Evolutionary conservation across 2,113 vertebrate species (phyloP).

Genomic region (Butastur rufipennis): DNA sequence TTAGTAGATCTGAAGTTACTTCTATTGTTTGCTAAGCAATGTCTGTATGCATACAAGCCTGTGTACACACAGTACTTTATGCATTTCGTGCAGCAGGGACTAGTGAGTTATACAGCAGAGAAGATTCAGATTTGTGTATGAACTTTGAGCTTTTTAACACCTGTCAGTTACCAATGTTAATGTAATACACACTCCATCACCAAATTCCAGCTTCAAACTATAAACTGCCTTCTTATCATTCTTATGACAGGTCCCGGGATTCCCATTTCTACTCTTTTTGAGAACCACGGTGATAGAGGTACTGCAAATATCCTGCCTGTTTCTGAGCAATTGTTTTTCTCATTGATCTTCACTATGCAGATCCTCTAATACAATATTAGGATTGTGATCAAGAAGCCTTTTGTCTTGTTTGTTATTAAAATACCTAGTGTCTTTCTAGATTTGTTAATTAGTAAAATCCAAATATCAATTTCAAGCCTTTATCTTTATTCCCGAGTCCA

Average conservation of each 20-base stretch:
- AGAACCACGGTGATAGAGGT: conserved; percentile 73
- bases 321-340: not conserved
- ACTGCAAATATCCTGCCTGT: not conserved
- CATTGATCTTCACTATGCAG: not conserved
- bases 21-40: not conserved
- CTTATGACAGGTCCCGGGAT: conserved; percentile 71
- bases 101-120: not conserved
- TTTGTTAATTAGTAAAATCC: not conserved
- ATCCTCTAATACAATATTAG: not conserved
- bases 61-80: not conserved
- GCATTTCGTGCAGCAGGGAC: not conserved
- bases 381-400: not conserved
- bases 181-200: not conserved
- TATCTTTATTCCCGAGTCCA: not conserved
- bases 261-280: conserved; percentile 79
- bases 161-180: not conserved
- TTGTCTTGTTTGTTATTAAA: not conserved
- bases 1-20: not conserved
- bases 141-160: not conserved
- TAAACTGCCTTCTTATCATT: not conserved
- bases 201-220: not conserved
- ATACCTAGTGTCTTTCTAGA: not conserved
- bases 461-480: not conserved
- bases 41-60: not conserved
- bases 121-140: not conserved